Evolutionary conservation across 64 coral and sea anemone genomes (phyloP).

Genomic region (Actinia tenebrosa): DNA sequence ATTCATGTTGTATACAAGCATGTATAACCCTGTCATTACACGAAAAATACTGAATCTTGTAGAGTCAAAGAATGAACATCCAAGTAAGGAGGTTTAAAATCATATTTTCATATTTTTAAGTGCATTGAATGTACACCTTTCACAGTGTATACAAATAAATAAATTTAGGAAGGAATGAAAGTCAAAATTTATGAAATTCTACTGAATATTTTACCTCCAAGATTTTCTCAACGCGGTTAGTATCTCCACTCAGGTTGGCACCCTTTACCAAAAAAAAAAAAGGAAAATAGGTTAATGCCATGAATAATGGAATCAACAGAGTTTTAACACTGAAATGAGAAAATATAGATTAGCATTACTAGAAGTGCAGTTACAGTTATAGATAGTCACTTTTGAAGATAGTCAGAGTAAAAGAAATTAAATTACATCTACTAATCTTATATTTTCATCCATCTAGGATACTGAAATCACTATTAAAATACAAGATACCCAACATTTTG

Average conservation of each 20-base stretch:
- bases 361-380: too few species aligned
- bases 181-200: not conserved
- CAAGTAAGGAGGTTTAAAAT: not conserved
- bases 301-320: not conserved
- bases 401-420: too few species aligned
- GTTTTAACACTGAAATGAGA: not conserved
- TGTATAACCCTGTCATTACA: too few species aligned
- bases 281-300: not conserved
- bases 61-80: not conserved
- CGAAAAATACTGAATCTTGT: too few species aligned
- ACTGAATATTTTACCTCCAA: not conserved
- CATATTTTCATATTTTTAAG: not conserved
- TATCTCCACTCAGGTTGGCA: not conserved
- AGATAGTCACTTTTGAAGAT: too few species aligned
- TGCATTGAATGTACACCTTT: not conserved
- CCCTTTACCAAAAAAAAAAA: not conserved
- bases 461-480: not conserved
- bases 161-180: not conserved
- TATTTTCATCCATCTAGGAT: not conserved
- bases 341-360: not conserved
- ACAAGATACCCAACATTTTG: not conserved
- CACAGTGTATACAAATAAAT: not conserved
- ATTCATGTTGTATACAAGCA: too few species aligned
- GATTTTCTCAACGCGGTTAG: constrained; percentile 11
- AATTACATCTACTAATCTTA: not conserved